Evolutionary conservation across 2,888 invertebrate genomes (phyloP).

Genomic region (Archips crataeganus): DNA sequence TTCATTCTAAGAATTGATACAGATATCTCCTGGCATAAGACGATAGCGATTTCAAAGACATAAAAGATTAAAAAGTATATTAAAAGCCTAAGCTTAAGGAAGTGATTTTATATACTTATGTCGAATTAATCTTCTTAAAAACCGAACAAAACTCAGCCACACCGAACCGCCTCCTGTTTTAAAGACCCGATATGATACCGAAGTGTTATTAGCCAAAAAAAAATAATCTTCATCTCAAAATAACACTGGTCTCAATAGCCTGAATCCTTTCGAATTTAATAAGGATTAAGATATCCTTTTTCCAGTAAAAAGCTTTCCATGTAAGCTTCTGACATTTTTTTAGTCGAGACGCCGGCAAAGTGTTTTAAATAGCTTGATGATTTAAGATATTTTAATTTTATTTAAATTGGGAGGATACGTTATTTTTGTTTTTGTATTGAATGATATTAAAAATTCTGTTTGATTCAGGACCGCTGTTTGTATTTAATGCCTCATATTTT

Average conservation of each 20-base stretch:
- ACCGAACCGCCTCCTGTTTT: slow-evolving; percentile 57
- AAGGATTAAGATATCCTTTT: slow-evolving; percentile 83
- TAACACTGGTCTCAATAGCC: slow-evolving; percentile 77
- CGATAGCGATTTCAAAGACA: not conserved
- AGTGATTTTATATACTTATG: slow-evolving; percentile 41
- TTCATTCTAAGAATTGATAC: not conserved
- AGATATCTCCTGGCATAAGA: not conserved
- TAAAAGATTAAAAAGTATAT: slow-evolving; percentile 29
- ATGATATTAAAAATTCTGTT: slow-evolving; percentile 9
- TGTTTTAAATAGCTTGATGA: slow-evolving; percentile 55
- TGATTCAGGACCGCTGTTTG: slow-evolving; percentile 18
- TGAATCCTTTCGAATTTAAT: slow-evolving; percentile 77
- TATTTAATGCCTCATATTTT: not conserved
- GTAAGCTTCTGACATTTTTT: slow-evolving; percentile 67
- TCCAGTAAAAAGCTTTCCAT: slow-evolving; percentile 81
- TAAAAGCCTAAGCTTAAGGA: slow-evolving; percentile 41
- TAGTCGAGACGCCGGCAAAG: slow-evolving; percentile 58
- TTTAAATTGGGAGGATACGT: slow-evolving; percentile 28
- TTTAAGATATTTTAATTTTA: slow-evolving; percentile 49
- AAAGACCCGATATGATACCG: slow-evolving; percentile 72
- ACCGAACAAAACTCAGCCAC: slow-evolving; percentile 24
- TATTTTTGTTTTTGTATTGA: slow-evolving; percentile 14
- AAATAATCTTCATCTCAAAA: slow-evolving; percentile 75
- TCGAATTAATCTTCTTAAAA: slow-evolving; percentile 62
- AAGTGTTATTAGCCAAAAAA: slow-evolving; percentile 55